Percentiles rank a stretch among this genome's conserved stretches.
Evolutionary conservation across 2,888 invertebrate species (phyloP).

Genomic region (Dynastes maya): DNA sequence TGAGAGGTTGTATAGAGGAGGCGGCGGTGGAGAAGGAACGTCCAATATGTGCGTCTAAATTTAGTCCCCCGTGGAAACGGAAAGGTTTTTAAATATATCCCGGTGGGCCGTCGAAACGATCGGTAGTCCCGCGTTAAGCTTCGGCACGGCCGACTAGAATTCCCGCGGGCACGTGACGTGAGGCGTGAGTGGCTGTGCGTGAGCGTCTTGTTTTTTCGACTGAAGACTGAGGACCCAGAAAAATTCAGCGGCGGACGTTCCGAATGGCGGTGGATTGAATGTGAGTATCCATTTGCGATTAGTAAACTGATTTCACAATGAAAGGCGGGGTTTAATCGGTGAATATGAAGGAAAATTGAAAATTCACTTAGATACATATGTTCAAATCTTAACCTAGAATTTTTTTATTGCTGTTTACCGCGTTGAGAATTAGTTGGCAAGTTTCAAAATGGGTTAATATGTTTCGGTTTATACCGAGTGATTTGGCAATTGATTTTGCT

Average conservation of each 20-base stretch:
- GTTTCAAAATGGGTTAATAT: no score
- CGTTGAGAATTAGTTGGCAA: no score
- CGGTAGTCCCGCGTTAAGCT: slow-evolving; percentile 59
- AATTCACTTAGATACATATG: background rate
- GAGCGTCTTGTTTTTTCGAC: slow-evolving; percentile 29
- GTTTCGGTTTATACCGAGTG: no score
- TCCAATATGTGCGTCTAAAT: slow-evolving; percentile 60
- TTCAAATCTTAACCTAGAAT: background rate
- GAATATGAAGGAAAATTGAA: background rate
- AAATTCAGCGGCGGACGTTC: slow-evolving; percentile 16
- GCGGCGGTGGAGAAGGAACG: background rate
- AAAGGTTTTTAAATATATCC: slow-evolving; percentile 64
- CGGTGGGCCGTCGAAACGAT: slow-evolving; percentile 56
- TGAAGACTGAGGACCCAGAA: no score
- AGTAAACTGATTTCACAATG: no score
- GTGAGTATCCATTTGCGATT: no score
- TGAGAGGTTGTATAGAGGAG: background rate
- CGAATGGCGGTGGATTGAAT: no score
- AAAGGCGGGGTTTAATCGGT: no score
- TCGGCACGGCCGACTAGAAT: slow-evolving; percentile 60
- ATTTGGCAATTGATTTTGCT: no score
- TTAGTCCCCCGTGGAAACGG: slow-evolving; percentile 64
- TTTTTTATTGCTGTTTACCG: no score
- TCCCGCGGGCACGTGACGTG: slow-evolving; percentile 49
- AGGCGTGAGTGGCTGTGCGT: slow-evolving; percentile 17